Evolutionary conservation across 2,113 vertebrate species (phyloP).

Genomic region (Bubalus kerabau): DNA sequence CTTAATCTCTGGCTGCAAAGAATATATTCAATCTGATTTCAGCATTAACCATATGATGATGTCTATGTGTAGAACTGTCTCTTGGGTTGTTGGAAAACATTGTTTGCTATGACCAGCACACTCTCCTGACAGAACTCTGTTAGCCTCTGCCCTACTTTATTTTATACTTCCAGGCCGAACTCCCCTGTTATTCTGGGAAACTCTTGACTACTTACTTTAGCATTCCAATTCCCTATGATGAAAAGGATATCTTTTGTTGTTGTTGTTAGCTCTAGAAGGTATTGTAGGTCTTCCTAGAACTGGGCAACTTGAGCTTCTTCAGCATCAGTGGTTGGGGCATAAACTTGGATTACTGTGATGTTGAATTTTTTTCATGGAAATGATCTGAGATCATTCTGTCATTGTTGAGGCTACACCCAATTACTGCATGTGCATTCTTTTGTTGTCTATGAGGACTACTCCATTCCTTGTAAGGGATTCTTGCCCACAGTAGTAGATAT

Average conservation of each 20-base stretch:
- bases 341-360: not conserved
- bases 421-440: not conserved
- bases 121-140: not conserved
- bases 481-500: not conserved
- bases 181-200: not conserved
- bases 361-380: not conserved
- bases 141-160: not conserved
- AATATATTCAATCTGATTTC: not conserved
- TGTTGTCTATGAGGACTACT: not conserved
- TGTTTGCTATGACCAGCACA: not conserved
- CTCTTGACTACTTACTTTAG: not conserved
- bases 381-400: not conserved
- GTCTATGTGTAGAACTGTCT: not conserved
- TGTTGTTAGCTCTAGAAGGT: not conserved
- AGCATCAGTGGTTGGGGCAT: not conserved
- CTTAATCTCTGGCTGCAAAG: not conserved
- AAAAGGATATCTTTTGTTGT: not conserved
- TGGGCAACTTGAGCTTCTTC: not conserved
- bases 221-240: not conserved
- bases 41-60: not conserved
- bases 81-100: not conserved
- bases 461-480: not conserved
- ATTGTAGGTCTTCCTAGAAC: not conserved
- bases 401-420: not conserved
- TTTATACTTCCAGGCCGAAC: not conserved